Base-by-base conservation (phyloP, 2,888 invertebrate species). In the Rotaria sp. region DNA sequence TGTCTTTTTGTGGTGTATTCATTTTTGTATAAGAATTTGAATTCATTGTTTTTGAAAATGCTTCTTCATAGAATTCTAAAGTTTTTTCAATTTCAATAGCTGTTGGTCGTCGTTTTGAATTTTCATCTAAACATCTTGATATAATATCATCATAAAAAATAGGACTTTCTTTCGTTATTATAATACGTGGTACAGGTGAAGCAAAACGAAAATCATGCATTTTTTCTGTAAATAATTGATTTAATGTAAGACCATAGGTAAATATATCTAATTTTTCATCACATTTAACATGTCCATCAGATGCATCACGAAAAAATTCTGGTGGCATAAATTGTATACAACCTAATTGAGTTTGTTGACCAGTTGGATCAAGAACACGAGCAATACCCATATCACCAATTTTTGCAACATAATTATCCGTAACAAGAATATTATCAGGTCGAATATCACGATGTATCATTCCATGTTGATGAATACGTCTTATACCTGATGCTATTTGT, bases 371-470 rank as follows among this genome's bases (percentile, higher is more conserved):
- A 13, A 80, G n/a, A 24, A n/a, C 45, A 26, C 80, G 80, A 10
- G 80, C 80, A 80, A 80, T 80, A n/a, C 80, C 80, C 80, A 80
- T 80, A 45, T 80, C 80, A n/a, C 80, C 80, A 26, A 80, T 80
- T 80, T 80, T 80, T 1, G 80, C 80, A 18, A 45, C n/a, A 45
- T 80, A 80, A 15, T 45, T 26, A 45, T 80, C 80, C 4, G 45
- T n/a, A 1, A 80, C 5, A 80, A 80, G 80, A 45, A 80, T 80
- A 45, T 80, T 80, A 45, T 80, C 80, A 5, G 80, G 80, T 26
- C 80, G 35, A 80, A 80, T 80, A 45, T 80, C 80, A n/a, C 80
- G 80, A n/a, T 80, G 80, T 11, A 80, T n/a, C 45, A 80, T 80
- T 41, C 45, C 80, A 80, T 80, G 80, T 45, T 80, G 45, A 80